Percentiles rank a stretch among this genome's conserved stretches.
Evolutionary conservation across 2,113 vertebrate species (phyloP).

Genomic region (Fukomys damarensis): DNA sequence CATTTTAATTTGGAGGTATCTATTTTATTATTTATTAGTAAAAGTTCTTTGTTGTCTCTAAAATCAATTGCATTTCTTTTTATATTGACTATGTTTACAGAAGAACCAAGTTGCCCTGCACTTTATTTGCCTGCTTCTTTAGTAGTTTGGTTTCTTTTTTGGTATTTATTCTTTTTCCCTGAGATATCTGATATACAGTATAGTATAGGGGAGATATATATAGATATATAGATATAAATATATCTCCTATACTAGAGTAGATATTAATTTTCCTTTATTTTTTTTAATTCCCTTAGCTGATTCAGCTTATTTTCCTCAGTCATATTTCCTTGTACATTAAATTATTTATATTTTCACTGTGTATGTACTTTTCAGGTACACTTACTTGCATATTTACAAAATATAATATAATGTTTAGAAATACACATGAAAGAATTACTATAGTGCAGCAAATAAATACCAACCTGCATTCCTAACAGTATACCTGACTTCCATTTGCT

Average conservation of each 20-base stretch:
- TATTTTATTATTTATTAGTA: not conserved
- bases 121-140: not conserved
- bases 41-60: not conserved
- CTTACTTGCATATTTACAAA: not conserved
- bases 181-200: too few species aligned
- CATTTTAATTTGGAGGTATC: not conserved
- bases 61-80: not conserved
- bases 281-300: not conserved
- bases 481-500: not conserved
- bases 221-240: too few species aligned
- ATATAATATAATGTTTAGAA: not conserved
- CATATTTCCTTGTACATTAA: not conserved
- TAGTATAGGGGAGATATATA: too few species aligned
- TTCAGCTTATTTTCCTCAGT: not conserved
- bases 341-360: not conserved
- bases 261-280: not conserved
- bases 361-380: not conserved
- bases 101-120: not conserved
- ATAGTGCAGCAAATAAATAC: not conserved
- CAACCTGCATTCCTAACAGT: not conserved
- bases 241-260: not conserved
- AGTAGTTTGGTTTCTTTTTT: not conserved
- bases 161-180: too few species aligned
- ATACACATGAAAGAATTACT: not conserved
- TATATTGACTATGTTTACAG: not conserved